A percentile compares a stretch with the other conserved stretches of the same genome.
Conservation (phyloP, 2,888 invertebrate species). For the Caenorhabditis doughertyi region DNA sequence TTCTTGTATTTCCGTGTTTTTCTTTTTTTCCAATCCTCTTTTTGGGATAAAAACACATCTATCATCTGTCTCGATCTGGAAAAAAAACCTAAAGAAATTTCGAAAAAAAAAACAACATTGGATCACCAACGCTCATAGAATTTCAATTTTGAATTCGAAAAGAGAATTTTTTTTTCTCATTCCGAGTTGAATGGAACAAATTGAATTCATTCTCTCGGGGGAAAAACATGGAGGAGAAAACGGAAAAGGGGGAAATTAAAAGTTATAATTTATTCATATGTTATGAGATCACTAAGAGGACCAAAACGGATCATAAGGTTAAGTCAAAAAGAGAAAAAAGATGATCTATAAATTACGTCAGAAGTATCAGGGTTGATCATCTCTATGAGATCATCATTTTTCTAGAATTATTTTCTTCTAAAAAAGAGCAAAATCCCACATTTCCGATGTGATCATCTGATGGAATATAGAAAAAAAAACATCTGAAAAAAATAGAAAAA, state of each 20-base stretch:
- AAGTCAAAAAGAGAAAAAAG: background rate
- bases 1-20: too few relatives aligned
- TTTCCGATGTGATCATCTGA: slow-evolving; percentile 4
- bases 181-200: background rate
- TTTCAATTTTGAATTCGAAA: background rate
- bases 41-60: too few relatives aligned
- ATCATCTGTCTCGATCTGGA: too few relatives aligned
- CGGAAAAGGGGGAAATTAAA: background rate
- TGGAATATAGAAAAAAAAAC: background rate
- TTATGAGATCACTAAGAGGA: background rate
- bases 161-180: too few relatives aligned
- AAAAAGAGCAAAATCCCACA: background rate
- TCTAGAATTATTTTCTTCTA: too few relatives aligned
- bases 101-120: too few relatives aligned
- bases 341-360: background rate
- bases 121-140: background rate
- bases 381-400: background rate
- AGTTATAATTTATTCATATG: background rate
- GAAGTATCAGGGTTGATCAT: too few relatives aligned
- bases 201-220: background rate
- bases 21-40: too few relatives aligned
- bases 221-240: background rate
- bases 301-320: background rate
- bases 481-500: background rate
- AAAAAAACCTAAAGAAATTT: too few relatives aligned